Base-by-base conservation (phyloP, 2,113 vertebrate genomes). In the Todiramphus chloris region DNA sequence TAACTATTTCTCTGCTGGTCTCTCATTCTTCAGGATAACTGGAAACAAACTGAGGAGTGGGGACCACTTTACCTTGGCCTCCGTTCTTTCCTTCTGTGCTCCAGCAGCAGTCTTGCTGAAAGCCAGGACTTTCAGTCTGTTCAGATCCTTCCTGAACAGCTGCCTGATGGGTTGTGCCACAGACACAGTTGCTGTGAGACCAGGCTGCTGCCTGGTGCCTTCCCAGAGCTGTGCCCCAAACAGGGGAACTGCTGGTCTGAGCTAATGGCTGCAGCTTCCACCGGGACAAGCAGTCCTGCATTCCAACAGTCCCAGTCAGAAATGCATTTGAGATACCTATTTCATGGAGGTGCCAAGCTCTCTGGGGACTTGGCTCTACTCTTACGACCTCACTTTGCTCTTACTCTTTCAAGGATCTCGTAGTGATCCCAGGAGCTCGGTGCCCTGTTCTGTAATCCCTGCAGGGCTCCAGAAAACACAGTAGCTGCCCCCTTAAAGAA, bases 371-470 rank as follows among this genome's bases (percentile, higher is more conserved):
- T 28, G 25, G 31, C 14, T 89, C 70, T 46, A 33, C 35, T 84
- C 48, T 63, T 60, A 30, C 19, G 64, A 19, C 44, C 8, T 63
- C 59, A 19, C 18, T 86, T 62, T 37, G 50, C 28, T 50, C 43
- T 69, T n/a, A 35, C 8, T 64, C 50, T 70, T 50, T 30, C 53
- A 41, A 41, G 11, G 16, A 8, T 20, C 55, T 70, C 1, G 48
- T 18, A 64, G 30, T 16, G 35, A 58, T 12, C 5, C 5, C 46
- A 35, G 37, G 28, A 2, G 0, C 24, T 23, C 5, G 0, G 16
- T 87, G 43, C 20, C 73, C 62, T 76, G 83, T 41, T 43, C 76
- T 80, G 33, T 23, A 20, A 13, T 18, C 17, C 7, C 14, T 55
- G 39, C 20, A 37, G 51, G 25, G 51, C 62, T n/a, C 31, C 11